Evolutionary conservation across 1,140 invertebrate genomes (phyloP).

Genomic region (Rhyacophila brunnea): DNA sequence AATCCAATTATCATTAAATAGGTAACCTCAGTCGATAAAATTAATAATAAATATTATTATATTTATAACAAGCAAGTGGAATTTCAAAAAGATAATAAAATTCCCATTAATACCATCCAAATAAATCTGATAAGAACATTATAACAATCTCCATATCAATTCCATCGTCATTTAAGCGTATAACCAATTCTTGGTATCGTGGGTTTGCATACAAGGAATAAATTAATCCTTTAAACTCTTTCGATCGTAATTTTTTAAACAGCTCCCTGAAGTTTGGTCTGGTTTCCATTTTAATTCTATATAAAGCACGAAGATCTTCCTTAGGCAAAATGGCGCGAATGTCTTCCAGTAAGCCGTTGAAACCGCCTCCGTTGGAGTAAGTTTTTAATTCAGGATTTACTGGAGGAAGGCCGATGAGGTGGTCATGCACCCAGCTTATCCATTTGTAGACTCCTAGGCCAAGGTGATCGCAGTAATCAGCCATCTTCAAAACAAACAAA

Average conservation of each 20-base stretch:
- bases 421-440: background rate
- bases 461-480: background rate
- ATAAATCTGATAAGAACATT: background rate
- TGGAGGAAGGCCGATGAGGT: background rate
- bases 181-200: background rate
- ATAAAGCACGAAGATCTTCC: constrained; percentile 3
- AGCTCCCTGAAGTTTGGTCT: constrained; percentile 10
- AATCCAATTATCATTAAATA: no score
- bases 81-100: no score
- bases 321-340: constrained; percentile 1
- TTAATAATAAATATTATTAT: no score
- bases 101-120: background rate
- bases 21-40: no score
- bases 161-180: background rate
- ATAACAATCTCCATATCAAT: background rate
- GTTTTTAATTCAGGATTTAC: background rate
- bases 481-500: background rate
- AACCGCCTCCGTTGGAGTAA: background rate
- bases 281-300: constrained; percentile 9
- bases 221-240: constrained; percentile 4
- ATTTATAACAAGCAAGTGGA: no score
- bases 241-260: constrained; percentile 4
- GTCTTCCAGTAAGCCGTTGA: constrained; percentile 1
- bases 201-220: background rate
- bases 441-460: constrained; percentile 7